Conservation (phyloP, 2,797 vertebrate genomes). For the Mormyrus hasselquistii region DNA sequence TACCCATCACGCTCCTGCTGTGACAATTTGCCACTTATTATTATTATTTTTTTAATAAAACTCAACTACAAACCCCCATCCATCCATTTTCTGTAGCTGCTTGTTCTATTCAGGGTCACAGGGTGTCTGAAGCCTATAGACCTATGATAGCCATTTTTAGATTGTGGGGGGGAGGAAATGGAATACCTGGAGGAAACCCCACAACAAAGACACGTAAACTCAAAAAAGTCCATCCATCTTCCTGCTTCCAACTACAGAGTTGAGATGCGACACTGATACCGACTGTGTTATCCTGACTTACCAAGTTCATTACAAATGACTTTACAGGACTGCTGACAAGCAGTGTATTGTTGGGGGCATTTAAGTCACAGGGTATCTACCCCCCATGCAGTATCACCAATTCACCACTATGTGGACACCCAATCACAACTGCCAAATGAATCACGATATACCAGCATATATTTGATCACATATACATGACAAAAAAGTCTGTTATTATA, state of each 20-base stretch:
- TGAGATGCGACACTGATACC: not conserved
- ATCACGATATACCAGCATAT: not conserved
- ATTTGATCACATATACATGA: not conserved
- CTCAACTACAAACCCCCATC: not conserved
- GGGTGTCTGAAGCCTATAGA: not conserved
- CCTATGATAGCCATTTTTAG: not conserved
- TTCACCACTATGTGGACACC: not conserved
- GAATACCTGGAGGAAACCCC: not conserved
- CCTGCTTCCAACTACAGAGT: not conserved
- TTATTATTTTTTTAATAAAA: not conserved
- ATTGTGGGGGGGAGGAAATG: not conserved
- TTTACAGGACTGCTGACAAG: not conserved
- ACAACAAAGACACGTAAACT: not conserved
- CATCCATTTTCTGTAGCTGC: not conserved
- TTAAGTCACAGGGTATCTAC: no score
- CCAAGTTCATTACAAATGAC: not conserved
- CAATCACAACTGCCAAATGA: not conserved
- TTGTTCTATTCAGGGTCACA: not conserved
- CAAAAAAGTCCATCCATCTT: not conserved
- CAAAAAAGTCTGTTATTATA: not conserved
- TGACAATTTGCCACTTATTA: not conserved
- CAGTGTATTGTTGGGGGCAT: not conserved
- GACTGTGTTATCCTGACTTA: not conserved
- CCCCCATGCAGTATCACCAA: not conserved
- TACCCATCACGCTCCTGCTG: not conserved